Evolutionary conservation across 2,888 invertebrate species (phyloP).

Genomic region (Steinernema carpocapsae): DNA sequence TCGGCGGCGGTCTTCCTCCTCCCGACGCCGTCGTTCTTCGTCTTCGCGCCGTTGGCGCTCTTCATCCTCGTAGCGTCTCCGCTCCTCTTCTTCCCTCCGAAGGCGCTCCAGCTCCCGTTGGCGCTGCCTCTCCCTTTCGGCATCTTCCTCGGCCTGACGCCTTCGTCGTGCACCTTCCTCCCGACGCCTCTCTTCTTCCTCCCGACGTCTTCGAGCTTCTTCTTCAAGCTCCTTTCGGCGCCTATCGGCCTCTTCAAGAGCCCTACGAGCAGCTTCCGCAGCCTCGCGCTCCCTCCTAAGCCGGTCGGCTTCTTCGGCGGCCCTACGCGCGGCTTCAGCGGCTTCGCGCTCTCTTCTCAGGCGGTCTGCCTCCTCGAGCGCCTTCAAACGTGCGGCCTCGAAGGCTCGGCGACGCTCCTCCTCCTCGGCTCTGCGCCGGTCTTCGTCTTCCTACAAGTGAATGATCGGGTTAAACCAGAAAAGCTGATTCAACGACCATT

Average conservation of each 20-base stretch:
- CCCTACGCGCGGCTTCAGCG: conserved; percentile 64
- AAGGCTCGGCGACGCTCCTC: conserved; percentile 67
- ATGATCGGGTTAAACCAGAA: background rate
- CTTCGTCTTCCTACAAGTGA: conserved; percentile 67
- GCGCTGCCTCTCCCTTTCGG: conserved; percentile 41
- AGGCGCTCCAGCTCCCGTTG: conserved; percentile 43
- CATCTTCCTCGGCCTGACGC: conserved; percentile 58
- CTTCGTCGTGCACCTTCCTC: background rate
- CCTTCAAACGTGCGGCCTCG: conserved; percentile 67
- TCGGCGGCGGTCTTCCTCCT: background rate
- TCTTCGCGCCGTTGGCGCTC: conserved; percentile 36
- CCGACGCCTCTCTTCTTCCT: conserved; percentile 33
- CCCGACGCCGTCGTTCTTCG: conserved; percentile 30
- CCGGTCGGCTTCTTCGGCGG: conserved; percentile 63
- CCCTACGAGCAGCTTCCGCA: conserved; percentile 60
- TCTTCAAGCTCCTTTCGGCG: conserved; percentile 45
- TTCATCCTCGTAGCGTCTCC: conserved; percentile 35
- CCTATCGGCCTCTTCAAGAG: conserved; percentile 65
- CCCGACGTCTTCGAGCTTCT: conserved; percentile 45
- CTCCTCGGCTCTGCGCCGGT: conserved; percentile 65
- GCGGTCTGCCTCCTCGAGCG: conserved; percentile 67
- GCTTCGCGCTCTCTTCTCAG: conserved; percentile 65
- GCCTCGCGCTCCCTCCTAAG: conserved; percentile 54
- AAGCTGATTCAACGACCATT: background rate
- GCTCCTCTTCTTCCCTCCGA: conserved; percentile 45